A percentile compares a stretch with the other conserved stretches of the same genome.
These are phyloP conservation scores for Phallusia fumigata DNA, from an alignment of 23 tunicate genomes.

Conservation along the genomic window DNA sequence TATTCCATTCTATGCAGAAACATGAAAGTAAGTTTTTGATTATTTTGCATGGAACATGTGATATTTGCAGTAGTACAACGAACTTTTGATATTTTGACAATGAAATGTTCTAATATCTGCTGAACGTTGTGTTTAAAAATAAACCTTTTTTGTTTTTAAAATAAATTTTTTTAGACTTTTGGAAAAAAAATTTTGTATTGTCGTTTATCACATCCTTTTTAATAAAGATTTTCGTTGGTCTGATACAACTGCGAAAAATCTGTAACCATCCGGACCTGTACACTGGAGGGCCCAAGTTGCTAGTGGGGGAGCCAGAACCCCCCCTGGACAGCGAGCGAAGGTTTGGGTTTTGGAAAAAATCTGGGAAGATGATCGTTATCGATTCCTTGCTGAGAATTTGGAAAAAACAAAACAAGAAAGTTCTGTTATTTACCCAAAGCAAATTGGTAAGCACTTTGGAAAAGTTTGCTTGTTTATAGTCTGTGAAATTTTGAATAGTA, in stretches of 20 bases:
- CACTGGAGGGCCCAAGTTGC: slow-evolving; percentile 80
- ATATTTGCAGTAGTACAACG: too few relatives aligned
- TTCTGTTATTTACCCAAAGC: slow-evolving; percentile 87
- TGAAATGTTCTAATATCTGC: too few relatives aligned
- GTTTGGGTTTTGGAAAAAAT: slow-evolving; percentile 77
- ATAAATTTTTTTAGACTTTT: too few relatives aligned
- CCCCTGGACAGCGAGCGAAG: slow-evolving; percentile 31
- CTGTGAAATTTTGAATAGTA: too few relatives aligned
- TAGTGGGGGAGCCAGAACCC: slow-evolving; percentile 64
- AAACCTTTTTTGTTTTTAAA: too few relatives aligned
- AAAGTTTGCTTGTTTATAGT: too few relatives aligned
- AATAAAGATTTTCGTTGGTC: slow-evolving; percentile 68
- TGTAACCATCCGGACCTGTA: slow-evolving; percentile 92
- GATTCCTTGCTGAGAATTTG: slow-evolving; percentile 81
- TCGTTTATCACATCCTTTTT: neutral
- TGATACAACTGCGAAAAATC: slow-evolving; percentile 76
- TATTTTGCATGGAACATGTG: too few relatives aligned
- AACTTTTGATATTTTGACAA: too few relatives aligned
- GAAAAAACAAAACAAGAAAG: slow-evolving; percentile 88
- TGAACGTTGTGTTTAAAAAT: too few relatives aligned
- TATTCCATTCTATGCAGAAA: slow-evolving; percentile 59
- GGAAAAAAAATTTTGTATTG: too few relatives aligned
- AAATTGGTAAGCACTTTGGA: slow-evolving; percentile 53
- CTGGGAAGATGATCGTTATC: slow-evolving; percentile 88
- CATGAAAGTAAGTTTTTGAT: slow-evolving; percentile 40